phyloP scores from a whole-genome alignment of 2,113 vertebrate genomes.

The Neolamprologus brichardi region DNA sequence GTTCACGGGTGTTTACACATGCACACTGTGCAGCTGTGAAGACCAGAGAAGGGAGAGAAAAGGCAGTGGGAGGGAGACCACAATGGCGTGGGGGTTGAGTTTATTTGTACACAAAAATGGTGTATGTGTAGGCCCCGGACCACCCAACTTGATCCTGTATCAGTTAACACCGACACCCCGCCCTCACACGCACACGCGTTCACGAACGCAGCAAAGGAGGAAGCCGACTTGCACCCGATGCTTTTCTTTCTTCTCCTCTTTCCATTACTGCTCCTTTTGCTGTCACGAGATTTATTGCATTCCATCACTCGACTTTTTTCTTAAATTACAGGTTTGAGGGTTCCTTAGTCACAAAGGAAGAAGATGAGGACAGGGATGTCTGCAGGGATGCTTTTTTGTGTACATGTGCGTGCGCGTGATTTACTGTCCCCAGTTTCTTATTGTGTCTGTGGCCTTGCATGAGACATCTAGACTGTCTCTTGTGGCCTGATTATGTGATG shows the following conservation, averaged over 20 bases:
- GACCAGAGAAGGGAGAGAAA: slow-evolving; percentile 43
- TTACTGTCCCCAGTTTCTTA: slow-evolving; percentile 37
- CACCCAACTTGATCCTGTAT: slow-evolving; percentile 75
- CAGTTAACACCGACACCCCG: slow-evolving; percentile 60
- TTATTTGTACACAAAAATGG: slow-evolving; percentile 80
- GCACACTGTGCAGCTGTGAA: slow-evolving; percentile 47
- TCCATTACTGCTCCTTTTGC: slow-evolving; percentile 35
- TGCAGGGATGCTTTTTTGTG: neutral
- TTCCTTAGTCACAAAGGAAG: slow-evolving; percentile 65
- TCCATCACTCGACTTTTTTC: slow-evolving; percentile 59
- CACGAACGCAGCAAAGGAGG: slow-evolving; percentile 42
- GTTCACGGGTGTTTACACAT: slow-evolving; percentile 22
- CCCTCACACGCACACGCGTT: slow-evolving; percentile 33
- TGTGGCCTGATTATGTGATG: slow-evolving; percentile 25
- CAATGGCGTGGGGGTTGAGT: slow-evolving; percentile 70
- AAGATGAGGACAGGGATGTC: slow-evolving; percentile 51
- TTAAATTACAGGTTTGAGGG: slow-evolving; percentile 77
- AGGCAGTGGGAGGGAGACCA: slow-evolving; percentile 62
- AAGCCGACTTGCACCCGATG: slow-evolving; percentile 32
- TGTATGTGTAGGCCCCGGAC: slow-evolving; percentile 64
- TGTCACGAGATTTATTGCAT: slow-evolving; percentile 73
- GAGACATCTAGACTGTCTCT: slow-evolving; percentile 37
- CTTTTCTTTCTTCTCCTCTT: slow-evolving; percentile 35
- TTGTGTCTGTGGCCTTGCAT: slow-evolving; percentile 51
- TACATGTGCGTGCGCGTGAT: neutral